Evolutionary conservation across 1,140 invertebrate species (phyloP).

Genomic region (Pantala flavescens): DNA sequence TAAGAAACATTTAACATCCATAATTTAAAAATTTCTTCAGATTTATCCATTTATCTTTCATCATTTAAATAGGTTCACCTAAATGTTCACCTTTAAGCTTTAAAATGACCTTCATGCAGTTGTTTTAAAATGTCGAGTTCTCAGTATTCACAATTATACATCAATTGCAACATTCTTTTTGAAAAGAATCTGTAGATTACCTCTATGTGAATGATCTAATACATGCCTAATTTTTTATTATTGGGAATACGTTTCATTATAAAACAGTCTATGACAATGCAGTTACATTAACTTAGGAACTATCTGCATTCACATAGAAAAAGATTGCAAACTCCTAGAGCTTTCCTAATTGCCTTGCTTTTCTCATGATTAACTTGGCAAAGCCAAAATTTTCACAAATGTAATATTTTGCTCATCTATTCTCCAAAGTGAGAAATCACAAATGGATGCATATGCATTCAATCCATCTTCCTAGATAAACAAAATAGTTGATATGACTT

Average conservation of each 20-base stretch:
- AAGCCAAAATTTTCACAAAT: constrained; percentile 3
- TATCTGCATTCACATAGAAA: background rate
- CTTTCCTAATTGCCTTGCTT: background rate
- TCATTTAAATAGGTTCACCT: too few species aligned
- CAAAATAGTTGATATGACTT: constrained; percentile 8
- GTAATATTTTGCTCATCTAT: background rate
- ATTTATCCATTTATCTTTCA: too few species aligned
- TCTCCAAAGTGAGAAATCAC: background rate
- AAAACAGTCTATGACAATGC: constrained; percentile 1
- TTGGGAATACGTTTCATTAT: background rate
- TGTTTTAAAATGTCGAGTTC: too few species aligned
- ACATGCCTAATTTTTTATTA: too few species aligned
- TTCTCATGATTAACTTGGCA: background rate
- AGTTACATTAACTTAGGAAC: constrained; percentile 10
- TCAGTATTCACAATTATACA: too few species aligned
- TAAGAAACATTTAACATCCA: background rate
- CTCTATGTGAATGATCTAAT: too few species aligned
- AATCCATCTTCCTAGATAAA: background rate
- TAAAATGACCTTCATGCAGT: too few species aligned
- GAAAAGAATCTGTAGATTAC: too few species aligned
- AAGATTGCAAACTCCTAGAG: background rate
- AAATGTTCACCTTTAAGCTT: too few species aligned
- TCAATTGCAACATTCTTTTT: too few species aligned
- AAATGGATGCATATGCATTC: background rate
- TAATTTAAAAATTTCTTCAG: too few species aligned